Percentiles rank a stretch among this genome's conserved stretches.
phyloP scores from a whole-genome alignment of 2,113 vertebrate species.

The Carlito syrichta region DNA sequence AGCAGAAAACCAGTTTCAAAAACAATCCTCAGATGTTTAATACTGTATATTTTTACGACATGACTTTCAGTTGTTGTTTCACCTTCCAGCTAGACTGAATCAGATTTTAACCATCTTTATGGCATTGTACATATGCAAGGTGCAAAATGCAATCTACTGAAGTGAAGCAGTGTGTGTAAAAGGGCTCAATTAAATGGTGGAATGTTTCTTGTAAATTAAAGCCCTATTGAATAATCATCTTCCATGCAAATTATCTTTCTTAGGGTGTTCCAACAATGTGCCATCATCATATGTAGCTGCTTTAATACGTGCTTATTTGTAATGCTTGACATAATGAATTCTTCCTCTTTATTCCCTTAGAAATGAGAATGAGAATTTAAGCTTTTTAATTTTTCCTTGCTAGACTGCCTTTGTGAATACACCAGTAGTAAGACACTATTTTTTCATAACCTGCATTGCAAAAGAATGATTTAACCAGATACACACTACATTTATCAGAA shows the following conservation, averaged over 20 bases:
- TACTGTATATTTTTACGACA: constrained; percentile 60
- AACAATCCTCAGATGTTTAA: constrained; percentile 69
- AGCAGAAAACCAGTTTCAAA: constrained; percentile 69
- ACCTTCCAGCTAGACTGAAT: constrained; percentile 63
- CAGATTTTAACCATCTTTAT: constrained; percentile 68
- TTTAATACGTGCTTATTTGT: constrained; percentile 68
- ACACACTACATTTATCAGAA: constrained; percentile 6
- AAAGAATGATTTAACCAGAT: constrained; percentile 69
- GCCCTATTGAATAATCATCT: constrained; percentile 72
- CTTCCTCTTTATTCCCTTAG: constrained; percentile 42
- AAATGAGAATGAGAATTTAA: constrained; percentile 73
- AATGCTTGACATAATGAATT: constrained; percentile 60
- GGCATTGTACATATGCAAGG: constrained; percentile 59
- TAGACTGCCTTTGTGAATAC: constrained; percentile 49
- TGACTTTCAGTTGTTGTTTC: constrained; percentile 61
- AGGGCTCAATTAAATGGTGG: constrained; percentile 72
- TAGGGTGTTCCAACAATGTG: constrained; percentile 67
- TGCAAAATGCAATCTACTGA: constrained; percentile 69
- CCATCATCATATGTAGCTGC: constrained; percentile 38
- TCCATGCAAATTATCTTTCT: constrained; percentile 74
- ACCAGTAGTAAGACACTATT: constrained; percentile 49
- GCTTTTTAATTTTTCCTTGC: constrained; percentile 60
- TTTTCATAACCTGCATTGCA: constrained; percentile 44
- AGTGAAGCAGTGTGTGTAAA: constrained; percentile 66
- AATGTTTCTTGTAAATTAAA: constrained; percentile 78